Evolutionary conservation across 2,113 vertebrate species (phyloP), one percentile per base, ranked within the genome.

Genomic region (Tragelaphus strepsiceros): DNA sequence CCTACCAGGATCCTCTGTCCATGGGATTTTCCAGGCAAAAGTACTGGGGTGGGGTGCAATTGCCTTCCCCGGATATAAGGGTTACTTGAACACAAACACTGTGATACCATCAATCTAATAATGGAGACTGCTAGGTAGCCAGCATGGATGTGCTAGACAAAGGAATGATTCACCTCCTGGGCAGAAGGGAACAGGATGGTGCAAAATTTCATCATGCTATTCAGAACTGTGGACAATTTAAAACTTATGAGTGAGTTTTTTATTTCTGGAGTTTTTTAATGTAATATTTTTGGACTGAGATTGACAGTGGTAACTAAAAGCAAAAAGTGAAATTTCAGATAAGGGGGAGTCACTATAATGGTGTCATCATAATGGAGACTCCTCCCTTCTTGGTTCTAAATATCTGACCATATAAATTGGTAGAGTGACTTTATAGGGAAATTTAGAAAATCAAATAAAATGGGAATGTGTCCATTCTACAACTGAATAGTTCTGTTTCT

Each of bases 11-110:
- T 56, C 17, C 7, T 21, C 54, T 17, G 0, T 56, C 54, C 17
- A 19, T 56, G 54, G 54, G 54, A 56, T 56, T 56, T 21, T 56
- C 54, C 54, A 56, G 54, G 54, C 6, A 56, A 19, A 17, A 56
- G 54, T 7, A 19, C 54, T 56, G 17, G 54, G 21, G 54, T 56
- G 54, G 54, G 17, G 54, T 19, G 54, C 54, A 2, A 19, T 22
- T 0, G 3, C 56, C 56, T 56, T 61, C 59, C 14, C 59, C 0
- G 2, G 2, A 6, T 51, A 32, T 19, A 32, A 81, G 78, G 16
- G 46, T 32, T 32, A 11, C 28, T n/a, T 53, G 49, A 81, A 81
- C 46, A 32, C 78, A n/a, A 51, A 32, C 16, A 19, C 2, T 81
- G 78, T 19, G 46, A 80, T 12, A 1, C 26, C 49, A 2, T 81